Conservation (phyloP, 2,113 vertebrate genomes). For the Irena cyanogastra region DNA sequence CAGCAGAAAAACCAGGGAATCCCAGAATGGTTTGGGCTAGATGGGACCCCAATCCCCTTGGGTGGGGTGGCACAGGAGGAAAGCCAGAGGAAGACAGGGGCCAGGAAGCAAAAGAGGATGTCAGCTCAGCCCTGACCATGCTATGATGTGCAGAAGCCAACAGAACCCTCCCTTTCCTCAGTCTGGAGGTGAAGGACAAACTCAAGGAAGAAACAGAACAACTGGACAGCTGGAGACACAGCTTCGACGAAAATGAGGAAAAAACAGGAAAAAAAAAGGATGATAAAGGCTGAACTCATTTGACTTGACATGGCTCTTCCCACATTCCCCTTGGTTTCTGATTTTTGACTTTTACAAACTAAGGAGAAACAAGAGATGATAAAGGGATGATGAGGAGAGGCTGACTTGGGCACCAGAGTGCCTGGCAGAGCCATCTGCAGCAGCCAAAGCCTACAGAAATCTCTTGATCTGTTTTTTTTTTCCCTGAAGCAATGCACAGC, state of each 20-base stretch:
- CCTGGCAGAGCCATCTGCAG: not conserved
- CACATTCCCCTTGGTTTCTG: fast-evolving
- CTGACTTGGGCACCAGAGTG: not conserved
- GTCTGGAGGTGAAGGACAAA: not conserved
- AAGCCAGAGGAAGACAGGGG: not conserved
- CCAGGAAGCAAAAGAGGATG: not conserved
- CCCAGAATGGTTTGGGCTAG: not conserved
- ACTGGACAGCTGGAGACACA: not conserved
- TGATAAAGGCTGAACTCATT: not conserved
- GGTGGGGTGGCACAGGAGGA: not conserved
- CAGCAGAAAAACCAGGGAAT: not conserved
- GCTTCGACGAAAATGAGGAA: not conserved
- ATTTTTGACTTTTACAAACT: not conserved
- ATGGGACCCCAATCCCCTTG: not conserved
- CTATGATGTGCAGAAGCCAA: not conserved
- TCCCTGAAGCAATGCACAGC: not conserved
- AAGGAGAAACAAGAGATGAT: not conserved
- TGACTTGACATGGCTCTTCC: fast-evolving
- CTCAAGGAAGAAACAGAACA: not conserved
- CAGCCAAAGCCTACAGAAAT: not conserved
- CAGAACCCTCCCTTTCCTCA: not conserved
- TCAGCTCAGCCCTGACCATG: not conserved
- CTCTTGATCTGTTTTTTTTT: too few relatives aligned
- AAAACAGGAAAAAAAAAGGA: not conserved
- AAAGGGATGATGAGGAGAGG: not conserved